Evolutionary conservation across 2,113 vertebrate species (phyloP), one percentile per base, ranked within the genome.

Genomic region (Crotalus tigris): DNA sequence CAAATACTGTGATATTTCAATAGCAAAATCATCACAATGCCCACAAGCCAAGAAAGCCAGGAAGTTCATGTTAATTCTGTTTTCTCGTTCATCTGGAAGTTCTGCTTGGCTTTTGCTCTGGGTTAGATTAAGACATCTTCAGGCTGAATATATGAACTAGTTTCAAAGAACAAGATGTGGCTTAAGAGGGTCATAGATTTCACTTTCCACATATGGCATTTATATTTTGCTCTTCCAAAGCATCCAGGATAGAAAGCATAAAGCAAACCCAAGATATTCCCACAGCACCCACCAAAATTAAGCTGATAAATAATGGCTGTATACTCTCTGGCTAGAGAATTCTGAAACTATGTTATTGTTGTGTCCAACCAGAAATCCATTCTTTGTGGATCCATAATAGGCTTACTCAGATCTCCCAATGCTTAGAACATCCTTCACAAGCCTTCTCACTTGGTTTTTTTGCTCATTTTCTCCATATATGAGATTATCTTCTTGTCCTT

Each of bases 1-100:
- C 95, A 96, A 97, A 97, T 97, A 95, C 96, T 97, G 96, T 96
- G 94, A 93, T 95, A 95, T 95, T 96, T 93, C 92, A 69, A 51
- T 88, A 93, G 92, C 93, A 94, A 93, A 89, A 93, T 90, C 96
- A 93, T 58, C 95, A 24, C 92, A 92, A 91, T 17, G 59, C 85
- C 26, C 89, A 91, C 46, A 90, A 81, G 90, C 75, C 75, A 93
- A 59, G 0, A 15, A 89, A 86, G 24, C 54, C 88, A 95, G 75
- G 89, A 94, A 64, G 44, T 61, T 12, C 92, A 92, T 90, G 93
- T 46, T 0, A 0, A 55, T 93, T 94, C 33, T 93, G 75, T 81
- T 81, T 81, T 44, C 33, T 81, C 17, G 17, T 39, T 81, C 69
- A 81, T 19, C 69, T 81, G 69, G 69, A 39, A 81, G 33, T 39